A percentile compares a stretch with the other conserved stretches of the same genome.
phyloP scores from a whole-genome alignment of 2,888 invertebrate genomes.

The Tetrapedia diversipes region DNA sequence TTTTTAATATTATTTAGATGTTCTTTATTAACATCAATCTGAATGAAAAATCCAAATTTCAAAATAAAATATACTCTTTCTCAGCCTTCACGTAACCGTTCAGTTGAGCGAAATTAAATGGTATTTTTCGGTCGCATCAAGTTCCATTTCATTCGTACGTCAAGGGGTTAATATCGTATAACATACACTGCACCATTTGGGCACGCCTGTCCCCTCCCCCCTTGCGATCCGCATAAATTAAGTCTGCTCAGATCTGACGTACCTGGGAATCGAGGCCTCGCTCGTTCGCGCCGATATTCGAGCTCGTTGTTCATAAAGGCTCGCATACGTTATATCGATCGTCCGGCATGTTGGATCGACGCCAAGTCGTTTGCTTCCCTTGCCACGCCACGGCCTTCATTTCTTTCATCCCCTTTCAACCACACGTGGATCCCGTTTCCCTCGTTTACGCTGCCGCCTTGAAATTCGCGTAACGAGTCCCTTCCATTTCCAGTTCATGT shows the following conservation, averaged over 20 bases:
- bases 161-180: too few relatives aligned
- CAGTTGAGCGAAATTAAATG: too few relatives aligned
- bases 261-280: constrained; percentile 61
- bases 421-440: background rate
- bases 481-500: background rate
- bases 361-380: constrained; percentile 70
- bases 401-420: constrained; percentile 15
- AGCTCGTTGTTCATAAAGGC: constrained; percentile 58
- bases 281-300: constrained; percentile 67
- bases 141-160: too few relatives aligned
- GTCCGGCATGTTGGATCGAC: constrained; percentile 72
- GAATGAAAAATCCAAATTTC: too few relatives aligned
- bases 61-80: too few relatives aligned
- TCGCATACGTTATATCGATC: constrained; percentile 74
- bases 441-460: constrained; percentile 17
- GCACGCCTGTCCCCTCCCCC: background rate
- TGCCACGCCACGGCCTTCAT: constrained; percentile 34
- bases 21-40: too few relatives aligned
- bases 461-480: constrained; percentile 7
- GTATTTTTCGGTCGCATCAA: too few relatives aligned
- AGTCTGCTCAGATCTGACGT: constrained; percentile 20
- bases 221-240: constrained; percentile 45
- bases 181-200: too few relatives aligned
- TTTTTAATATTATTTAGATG: too few relatives aligned
- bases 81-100: too few relatives aligned